Evolutionary conservation across 35 echinoderm and acorn worm genomes (phyloP), one percentile per base, ranked within the genome.

Genomic region (Patiria miniata): DNA sequence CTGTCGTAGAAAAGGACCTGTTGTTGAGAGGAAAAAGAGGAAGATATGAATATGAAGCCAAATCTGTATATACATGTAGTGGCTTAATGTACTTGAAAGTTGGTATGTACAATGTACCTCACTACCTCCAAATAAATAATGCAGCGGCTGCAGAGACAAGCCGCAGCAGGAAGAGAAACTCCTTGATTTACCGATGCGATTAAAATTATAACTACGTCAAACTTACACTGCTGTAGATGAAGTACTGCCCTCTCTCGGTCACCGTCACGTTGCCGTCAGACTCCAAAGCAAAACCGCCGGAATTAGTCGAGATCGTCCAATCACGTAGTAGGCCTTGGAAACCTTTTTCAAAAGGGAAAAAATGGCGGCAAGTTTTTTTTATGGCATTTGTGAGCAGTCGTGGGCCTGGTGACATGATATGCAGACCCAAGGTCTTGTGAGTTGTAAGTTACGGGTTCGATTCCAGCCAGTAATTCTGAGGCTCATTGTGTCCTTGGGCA

Each of bases 1-100:
- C 85, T 77, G 44, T 97, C 96, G 53, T 98, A 98, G 53, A 94
- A 98, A 6, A 94, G 69, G 51, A 98, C 83, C 96, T 98, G 37
- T 22, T 23, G 15, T 22, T 23, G 15, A 16, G 56, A 36, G 8
- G 37, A 39, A 23, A 8, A 8, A 85, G 21, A 17, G 56, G 30
- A 7, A 85, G 52, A 30, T 7, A 51, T 16, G 47, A n/a, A 82
- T 8, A 12, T 47, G 4, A 47, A 47, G 12, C 42, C 12, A 12
- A 47, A 12, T 47, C n/a, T n/a, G n/a, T n/a, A n/a, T n/a, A n/a
- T n/a, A n/a, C n/a, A n/a, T n/a, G n/a, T n/a, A n/a, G n/a, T n/a
- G n/a, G n/a, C n/a, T n/a, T n/a, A n/a, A n/a, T n/a, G n/a, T n/a
- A n/a, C n/a, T n/a, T n/a, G n/a, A 7, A 22, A 22, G 7, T 76